phyloP scores from a whole-genome alignment of 2,888 invertebrate species.

The Adelognathus sp. region DNA sequence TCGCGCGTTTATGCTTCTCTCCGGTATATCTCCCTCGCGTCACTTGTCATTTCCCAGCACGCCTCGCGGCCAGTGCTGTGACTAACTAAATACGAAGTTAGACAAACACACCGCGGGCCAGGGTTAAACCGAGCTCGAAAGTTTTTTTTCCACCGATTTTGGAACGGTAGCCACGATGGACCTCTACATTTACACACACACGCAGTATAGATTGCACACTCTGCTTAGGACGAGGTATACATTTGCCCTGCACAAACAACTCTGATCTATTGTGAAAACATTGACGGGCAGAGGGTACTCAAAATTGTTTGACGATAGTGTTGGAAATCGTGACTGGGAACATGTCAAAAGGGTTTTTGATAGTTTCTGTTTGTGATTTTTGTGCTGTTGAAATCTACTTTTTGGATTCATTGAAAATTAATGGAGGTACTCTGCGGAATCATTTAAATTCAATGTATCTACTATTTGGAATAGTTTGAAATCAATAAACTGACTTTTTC shows the following conservation, averaged over 20 bases:
- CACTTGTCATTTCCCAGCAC: conserved; percentile 80
- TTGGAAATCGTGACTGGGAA: not conserved
- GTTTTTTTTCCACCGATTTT: conserved; percentile 59
- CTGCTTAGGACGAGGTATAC: conserved; percentile 23
- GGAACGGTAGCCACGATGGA: conserved; percentile 1
- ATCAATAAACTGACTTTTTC: too few relatives aligned
- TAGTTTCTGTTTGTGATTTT: not conserved
- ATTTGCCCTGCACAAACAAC: conserved; percentile 68
- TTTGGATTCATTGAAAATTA: too few relatives aligned
- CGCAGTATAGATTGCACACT: not conserved
- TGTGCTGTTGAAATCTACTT: too few relatives aligned
- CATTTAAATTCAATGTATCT: too few relatives aligned
- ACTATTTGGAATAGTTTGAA: too few relatives aligned
- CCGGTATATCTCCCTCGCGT: conserved; percentile 63
- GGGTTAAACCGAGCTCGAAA: conserved; percentile 78
- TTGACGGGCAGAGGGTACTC: not conserved
- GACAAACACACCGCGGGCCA: conserved; percentile 76
- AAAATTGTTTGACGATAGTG: conserved; percentile 20
- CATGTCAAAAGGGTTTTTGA: not conserved
- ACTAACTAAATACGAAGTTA: conserved; percentile 80
- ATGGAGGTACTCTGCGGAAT: too few relatives aligned
- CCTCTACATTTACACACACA: conserved; percentile 5
- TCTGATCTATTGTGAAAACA: conserved; percentile 79
- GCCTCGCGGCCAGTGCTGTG: conserved; percentile 79
- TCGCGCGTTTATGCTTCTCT: conserved; percentile 26